Evolutionary conservation across 2,113 vertebrate species (phyloP).

Genomic region (Daboia siamensis): DNA sequence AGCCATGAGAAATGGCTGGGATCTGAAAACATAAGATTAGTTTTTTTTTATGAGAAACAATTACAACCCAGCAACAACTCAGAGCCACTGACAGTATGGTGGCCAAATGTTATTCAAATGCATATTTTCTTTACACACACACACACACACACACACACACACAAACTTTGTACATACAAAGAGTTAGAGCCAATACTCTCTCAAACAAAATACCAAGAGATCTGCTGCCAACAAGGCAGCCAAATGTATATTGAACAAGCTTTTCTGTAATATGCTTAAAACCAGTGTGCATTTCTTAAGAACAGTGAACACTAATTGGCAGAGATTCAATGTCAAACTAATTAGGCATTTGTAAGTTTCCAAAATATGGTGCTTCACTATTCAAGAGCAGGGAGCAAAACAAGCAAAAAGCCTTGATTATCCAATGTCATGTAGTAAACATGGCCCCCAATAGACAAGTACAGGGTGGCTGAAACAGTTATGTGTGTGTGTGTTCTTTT

Average conservation of each 20-base stretch:
- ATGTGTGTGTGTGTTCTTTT: background rate
- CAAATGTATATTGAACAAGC: background rate
- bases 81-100: constrained; percentile 1
- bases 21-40: constrained; percentile 51
- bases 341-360: background rate
- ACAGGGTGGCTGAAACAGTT: constrained; percentile 38
- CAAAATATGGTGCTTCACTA: constrained; percentile 37
- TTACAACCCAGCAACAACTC: constrained; percentile 36
- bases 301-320: constrained; percentile 8
- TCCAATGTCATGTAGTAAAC: constrained; percentile 45
- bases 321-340: constrained; percentile 13
- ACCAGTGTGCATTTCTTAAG: background rate
- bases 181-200: background rate
- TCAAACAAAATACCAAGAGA: background rate
- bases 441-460: constrained; percentile 2
- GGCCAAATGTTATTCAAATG: constrained; percentile 27
- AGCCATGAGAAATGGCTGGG: constrained; percentile 54
- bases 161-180: background rate
- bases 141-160: background rate
- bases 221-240: constrained; percentile 21
- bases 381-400: constrained; percentile 35
- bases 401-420: constrained; percentile 46
- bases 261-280: constrained; percentile 23
- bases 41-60: constrained; percentile 43
- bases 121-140: constrained; percentile 35